A percentile compares a stretch with the other conserved stretches of the same genome.
phyloP scores from a whole-genome alignment of 2,797 vertebrate genomes.

The Aldrovandia affinis region DNA sequence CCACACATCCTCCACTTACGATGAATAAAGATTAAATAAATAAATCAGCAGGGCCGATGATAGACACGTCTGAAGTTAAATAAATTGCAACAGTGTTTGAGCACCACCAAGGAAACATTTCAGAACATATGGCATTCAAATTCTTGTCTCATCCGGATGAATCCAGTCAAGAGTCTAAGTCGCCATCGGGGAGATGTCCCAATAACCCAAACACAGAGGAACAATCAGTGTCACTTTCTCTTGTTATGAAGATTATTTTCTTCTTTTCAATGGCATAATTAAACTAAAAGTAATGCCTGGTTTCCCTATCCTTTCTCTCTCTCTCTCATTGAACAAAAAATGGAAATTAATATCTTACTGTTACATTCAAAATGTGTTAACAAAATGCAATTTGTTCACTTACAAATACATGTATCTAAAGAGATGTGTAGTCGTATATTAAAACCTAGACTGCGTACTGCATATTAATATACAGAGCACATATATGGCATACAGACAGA shows the following conservation, averaged over 20 bases:
- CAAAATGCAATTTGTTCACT: too few species aligned
- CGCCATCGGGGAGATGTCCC: slow-evolving; percentile 78
- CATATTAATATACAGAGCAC: not conserved
- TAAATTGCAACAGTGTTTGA: slow-evolving; percentile 77
- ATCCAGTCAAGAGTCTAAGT: slow-evolving; percentile 68
- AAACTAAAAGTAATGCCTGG: slow-evolving; percentile 43
- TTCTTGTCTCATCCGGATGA: slow-evolving; percentile 82
- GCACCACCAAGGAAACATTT: slow-evolving; percentile 67
- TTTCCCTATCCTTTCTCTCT: slow-evolving; percentile 44
- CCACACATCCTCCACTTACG: not conserved
- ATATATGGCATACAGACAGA: not conserved
- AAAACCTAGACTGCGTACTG: not conserved
- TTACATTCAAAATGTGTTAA: too few species aligned
- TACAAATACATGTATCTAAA: too few species aligned
- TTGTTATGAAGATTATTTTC: slow-evolving; percentile 74
- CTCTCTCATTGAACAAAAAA: slow-evolving; percentile 51
- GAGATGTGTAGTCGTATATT: not conserved
- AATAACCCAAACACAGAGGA: slow-evolving; percentile 75
- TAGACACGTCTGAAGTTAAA: slow-evolving; percentile 70
- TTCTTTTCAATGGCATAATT: slow-evolving; percentile 53
- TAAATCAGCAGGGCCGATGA: slow-evolving; percentile 50
- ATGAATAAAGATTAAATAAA: slow-evolving; percentile 21
- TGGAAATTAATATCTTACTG: not conserved
- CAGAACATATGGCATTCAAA: slow-evolving; percentile 82
- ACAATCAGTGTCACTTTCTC: slow-evolving; percentile 77